Conservation (phyloP, 2,797 vertebrate genomes). For the Spinus pinus region DNA sequence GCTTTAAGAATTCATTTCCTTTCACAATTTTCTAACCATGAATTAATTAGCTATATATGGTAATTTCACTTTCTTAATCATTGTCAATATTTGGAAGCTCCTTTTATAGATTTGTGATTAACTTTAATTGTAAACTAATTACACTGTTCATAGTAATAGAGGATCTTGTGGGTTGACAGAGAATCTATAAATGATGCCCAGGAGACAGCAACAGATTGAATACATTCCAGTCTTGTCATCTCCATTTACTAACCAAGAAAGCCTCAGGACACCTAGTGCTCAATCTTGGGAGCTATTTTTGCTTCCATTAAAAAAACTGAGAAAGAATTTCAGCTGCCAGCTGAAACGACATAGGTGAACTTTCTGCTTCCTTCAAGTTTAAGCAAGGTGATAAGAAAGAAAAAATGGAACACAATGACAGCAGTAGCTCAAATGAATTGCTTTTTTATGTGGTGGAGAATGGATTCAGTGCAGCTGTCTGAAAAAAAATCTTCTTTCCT, state of each 20-base stretch:
- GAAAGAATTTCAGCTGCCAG: constrained; percentile 32
- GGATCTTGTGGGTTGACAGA: constrained; percentile 43
- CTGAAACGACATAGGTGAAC: constrained; percentile 1
- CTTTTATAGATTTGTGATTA: constrained; percentile 76
- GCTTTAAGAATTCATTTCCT: constrained; percentile 51
- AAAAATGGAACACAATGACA: constrained; percentile 19
- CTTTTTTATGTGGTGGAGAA: background rate
- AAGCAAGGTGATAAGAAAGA: constrained; percentile 37
- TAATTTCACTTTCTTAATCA: constrained; percentile 59
- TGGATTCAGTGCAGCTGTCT: background rate
- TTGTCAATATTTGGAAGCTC: constrained; percentile 74
- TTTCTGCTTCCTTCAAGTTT: constrained; percentile 28
- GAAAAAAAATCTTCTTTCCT: background rate
- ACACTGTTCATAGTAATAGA: constrained; percentile 61
- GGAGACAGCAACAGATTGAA: constrained; percentile 55
- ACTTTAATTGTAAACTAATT: constrained; percentile 76
- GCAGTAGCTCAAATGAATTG: constrained; percentile 27
- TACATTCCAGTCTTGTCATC: constrained; percentile 6
- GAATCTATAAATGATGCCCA: constrained; percentile 66
- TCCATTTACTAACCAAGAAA: constrained; percentile 31
- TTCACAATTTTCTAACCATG: constrained; percentile 48
- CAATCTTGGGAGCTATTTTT: constrained; percentile 3
- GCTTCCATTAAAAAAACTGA: constrained; percentile 28
- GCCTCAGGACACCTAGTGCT: background rate
- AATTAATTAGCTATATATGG: constrained; percentile 68